Percentiles rank a stretch among this genome's conserved stretches.
These are phyloP conservation scores for Vollenhovia emeryi DNA, from an alignment of 1,140 invertebrate genomes.

Conservation along the genomic window DNA sequence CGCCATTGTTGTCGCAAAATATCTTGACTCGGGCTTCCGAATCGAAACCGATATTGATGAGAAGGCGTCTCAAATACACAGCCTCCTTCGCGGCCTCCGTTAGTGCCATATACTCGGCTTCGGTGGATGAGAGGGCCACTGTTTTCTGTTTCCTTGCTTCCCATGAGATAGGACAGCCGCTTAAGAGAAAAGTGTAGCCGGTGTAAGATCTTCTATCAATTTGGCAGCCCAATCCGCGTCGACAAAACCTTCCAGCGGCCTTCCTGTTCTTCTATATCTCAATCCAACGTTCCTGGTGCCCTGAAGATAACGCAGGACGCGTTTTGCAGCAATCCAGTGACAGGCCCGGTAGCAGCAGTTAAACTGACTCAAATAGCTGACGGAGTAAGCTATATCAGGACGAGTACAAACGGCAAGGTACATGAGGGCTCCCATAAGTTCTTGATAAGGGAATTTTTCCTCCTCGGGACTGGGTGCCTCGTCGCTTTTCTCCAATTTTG, in stretches of 20 bases:
- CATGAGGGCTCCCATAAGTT: background rate
- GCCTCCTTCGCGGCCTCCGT: background rate
- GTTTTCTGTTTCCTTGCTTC: background rate
- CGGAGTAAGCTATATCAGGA: background rate
- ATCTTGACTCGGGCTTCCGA: too few species aligned
- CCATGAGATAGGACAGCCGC: background rate
- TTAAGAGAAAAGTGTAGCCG: slow-evolving; percentile 70
- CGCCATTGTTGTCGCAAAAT: background rate
- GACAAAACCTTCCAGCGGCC: too few species aligned
- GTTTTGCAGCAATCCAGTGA: background rate
- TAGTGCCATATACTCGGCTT: background rate
- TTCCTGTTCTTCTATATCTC: too few species aligned
- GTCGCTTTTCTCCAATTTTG: too few species aligned
- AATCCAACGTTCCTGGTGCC: background rate
- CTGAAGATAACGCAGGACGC: background rate
- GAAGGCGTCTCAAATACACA: background rate
- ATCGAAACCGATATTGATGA: background rate
- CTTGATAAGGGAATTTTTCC: background rate
- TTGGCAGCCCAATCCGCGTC: background rate
- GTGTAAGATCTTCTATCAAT: background rate
- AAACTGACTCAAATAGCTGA: background rate
- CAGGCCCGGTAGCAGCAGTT: too few species aligned
- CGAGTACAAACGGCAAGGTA: background rate
- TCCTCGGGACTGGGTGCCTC: too few species aligned
- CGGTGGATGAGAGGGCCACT: background rate